phyloP scores from a whole-genome alignment of 2,888 invertebrate species.

The Pediacus dermestoides region DNA sequence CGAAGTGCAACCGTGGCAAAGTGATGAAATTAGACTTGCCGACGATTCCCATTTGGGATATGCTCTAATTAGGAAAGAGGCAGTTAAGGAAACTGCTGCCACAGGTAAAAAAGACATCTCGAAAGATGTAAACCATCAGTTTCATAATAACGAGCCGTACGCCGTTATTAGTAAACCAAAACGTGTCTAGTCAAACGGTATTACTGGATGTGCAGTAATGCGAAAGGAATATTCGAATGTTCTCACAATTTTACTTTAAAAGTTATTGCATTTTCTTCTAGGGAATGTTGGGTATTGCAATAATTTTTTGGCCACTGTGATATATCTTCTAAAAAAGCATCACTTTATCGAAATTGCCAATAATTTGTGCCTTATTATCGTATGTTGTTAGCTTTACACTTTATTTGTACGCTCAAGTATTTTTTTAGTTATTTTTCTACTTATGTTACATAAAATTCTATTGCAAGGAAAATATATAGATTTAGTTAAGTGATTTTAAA shows the following conservation, averaged over 20 bases:
- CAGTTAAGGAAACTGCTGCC: slow-evolving; percentile 51
- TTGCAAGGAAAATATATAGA: too few relatives aligned
- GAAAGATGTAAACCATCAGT: slow-evolving; percentile 61
- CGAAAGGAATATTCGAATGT: too few relatives aligned
- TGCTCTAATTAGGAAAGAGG: slow-evolving; percentile 69
- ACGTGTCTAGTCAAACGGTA: slow-evolving; percentile 60
- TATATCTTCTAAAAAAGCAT: too few relatives aligned
- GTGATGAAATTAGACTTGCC: slow-evolving; percentile 68
- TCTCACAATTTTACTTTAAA: too few relatives aligned
- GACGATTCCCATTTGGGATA: slow-evolving; percentile 80
- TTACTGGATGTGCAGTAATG: too few relatives aligned
- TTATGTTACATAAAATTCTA: too few relatives aligned
- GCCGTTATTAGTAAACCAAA: slow-evolving; percentile 82
- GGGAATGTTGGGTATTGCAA: slow-evolving; percentile 4
- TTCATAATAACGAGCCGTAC: slow-evolving; percentile 74
- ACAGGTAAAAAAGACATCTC: slow-evolving; percentile 33
- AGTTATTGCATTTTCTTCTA: too few relatives aligned
- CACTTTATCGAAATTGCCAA: neutral
- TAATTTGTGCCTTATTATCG: too few relatives aligned
- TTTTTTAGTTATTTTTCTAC: too few relatives aligned
- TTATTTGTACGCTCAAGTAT: too few relatives aligned
- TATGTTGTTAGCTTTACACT: too few relatives aligned
- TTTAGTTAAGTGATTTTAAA: too few relatives aligned
- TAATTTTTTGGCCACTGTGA: neutral
- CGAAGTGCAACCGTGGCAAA: slow-evolving; percentile 58